These are phyloP conservation scores for Platichthys stellatus DNA, from an alignment of 2,113 vertebrate genomes.

Conservation along the genomic window DNA sequence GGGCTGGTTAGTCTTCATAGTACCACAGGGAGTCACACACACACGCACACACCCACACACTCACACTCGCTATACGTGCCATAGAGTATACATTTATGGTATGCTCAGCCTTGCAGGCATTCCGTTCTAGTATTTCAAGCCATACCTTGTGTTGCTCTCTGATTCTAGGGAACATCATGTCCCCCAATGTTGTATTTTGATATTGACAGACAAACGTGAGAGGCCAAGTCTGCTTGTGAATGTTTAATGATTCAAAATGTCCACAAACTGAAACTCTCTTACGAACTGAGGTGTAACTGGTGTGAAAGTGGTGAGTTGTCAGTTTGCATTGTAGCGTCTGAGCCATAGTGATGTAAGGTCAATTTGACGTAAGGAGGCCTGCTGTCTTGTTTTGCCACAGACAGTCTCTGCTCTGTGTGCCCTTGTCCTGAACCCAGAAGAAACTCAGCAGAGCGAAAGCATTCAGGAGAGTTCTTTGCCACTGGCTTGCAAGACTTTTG, in stretches of 20 bases:
- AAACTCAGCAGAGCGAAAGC: slow-evolving; percentile 21
- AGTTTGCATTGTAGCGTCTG: slow-evolving; percentile 2
- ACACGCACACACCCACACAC: slow-evolving; percentile 27
- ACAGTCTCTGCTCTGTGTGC: slow-evolving; percentile 34
- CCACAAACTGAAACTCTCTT: neutral
- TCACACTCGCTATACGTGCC: slow-evolving; percentile 13
- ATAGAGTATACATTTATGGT: slow-evolving; percentile 52
- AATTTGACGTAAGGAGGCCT: slow-evolving; percentile 15
- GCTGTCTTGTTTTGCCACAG: slow-evolving; percentile 22
- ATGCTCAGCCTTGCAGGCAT: slow-evolving; percentile 14
- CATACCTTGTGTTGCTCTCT: neutral
- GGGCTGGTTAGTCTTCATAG: slow-evolving; percentile 48
- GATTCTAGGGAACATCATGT: slow-evolving; percentile 22
- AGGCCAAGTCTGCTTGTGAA: neutral
- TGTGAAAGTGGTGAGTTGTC: slow-evolving; percentile 4
- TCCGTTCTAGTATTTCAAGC: slow-evolving; percentile 21
- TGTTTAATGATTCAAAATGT: neutral
- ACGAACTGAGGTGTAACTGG: neutral
- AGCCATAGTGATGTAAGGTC: neutral
- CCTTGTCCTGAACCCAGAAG: slow-evolving; percentile 41
- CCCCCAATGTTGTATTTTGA: slow-evolving; percentile 13
- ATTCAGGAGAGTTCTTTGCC: slow-evolving; percentile 33
- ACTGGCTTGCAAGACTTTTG: slow-evolving; percentile 33
- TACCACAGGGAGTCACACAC: slow-evolving; percentile 52
- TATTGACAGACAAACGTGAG: neutral